Conservation (phyloP, 2,113 vertebrate genomes). For the Anhinga anhinga region DNA sequence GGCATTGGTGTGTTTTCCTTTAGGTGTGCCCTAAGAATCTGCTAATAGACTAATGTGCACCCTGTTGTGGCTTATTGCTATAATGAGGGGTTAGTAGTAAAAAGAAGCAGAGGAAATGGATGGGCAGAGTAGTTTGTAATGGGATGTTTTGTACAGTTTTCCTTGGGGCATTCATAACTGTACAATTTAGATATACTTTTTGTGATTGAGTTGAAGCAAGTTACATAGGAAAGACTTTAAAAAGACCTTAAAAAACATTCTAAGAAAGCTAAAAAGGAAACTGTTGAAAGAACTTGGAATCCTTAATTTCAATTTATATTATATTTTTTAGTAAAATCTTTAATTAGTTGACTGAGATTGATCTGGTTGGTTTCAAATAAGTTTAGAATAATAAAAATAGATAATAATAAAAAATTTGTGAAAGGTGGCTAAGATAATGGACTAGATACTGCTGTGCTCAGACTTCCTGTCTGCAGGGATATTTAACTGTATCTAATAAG, state of each 20-base stretch:
- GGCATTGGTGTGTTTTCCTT: conserved; percentile 1
- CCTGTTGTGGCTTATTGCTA: background rate
- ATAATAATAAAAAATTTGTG: background rate
- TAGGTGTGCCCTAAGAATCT: conserved; percentile 12
- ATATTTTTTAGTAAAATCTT: background rate
- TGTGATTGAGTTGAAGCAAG: background rate
- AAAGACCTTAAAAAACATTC: background rate
- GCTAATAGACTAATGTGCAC: conserved; percentile 18
- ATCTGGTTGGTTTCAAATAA: background rate
- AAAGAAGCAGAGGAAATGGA: conserved; percentile 42
- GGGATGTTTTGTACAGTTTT: background rate
- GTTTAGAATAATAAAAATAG: conserved; percentile 7
- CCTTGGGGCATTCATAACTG: background rate
- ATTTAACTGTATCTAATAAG: conserved; percentile 23
- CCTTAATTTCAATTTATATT: background rate
- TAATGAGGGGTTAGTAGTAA: conserved; percentile 20
- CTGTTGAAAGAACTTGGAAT: background rate
- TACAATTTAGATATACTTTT: background rate
- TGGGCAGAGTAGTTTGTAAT: background rate
- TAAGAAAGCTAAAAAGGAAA: background rate
- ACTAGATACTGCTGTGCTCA: background rate
- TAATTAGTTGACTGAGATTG: background rate
- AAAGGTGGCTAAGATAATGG: conserved; percentile 34
- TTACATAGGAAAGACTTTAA: background rate
- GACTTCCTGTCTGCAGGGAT: conserved; percentile 33